phyloP scores from a whole-genome alignment of 2,888 invertebrate species.

The Catocala sponsa region DNA sequence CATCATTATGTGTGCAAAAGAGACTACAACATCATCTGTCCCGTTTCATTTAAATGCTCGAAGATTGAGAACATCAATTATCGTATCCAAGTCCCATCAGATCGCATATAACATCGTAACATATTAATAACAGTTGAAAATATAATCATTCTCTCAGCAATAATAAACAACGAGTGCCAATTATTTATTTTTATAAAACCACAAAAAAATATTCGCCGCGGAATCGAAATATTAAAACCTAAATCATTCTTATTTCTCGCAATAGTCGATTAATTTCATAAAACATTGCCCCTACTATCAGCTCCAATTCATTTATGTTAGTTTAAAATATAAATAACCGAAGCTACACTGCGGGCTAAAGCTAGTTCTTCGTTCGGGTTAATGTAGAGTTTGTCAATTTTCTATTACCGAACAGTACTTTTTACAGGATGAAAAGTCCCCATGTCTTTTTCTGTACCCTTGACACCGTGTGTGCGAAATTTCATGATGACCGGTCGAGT shows the following conservation, averaged over 20 bases:
- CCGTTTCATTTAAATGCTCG: neutral
- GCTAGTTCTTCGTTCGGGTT: no score
- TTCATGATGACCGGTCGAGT: no score
- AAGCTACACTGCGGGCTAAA: no score
- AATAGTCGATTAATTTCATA: slow-evolving; percentile 59
- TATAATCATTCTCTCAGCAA: slow-evolving; percentile 36
- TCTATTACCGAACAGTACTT: no score
- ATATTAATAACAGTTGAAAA: slow-evolving; percentile 44
- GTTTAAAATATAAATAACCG: no score
- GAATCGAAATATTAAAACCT: slow-evolving; percentile 64
- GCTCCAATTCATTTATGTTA: neutral
- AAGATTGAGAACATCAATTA: slow-evolving; percentile 11
- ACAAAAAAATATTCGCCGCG: slow-evolving; percentile 43
- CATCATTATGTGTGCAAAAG: no score
- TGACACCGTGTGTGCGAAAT: no score
- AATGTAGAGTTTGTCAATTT: no score
- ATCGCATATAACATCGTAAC: slow-evolving; percentile 25
- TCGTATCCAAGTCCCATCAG: slow-evolving; percentile 1
- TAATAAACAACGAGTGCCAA: slow-evolving; percentile 50
- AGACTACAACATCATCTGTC: neutral
- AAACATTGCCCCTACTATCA: slow-evolving; percentile 47
- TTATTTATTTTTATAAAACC: slow-evolving; percentile 51
- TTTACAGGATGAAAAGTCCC: no score
- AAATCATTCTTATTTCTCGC: slow-evolving; percentile 58
- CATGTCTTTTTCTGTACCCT: no score